Evolutionary conservation across 2,888 invertebrate genomes (phyloP).

Genomic region (Leucoma salicis): DNA sequence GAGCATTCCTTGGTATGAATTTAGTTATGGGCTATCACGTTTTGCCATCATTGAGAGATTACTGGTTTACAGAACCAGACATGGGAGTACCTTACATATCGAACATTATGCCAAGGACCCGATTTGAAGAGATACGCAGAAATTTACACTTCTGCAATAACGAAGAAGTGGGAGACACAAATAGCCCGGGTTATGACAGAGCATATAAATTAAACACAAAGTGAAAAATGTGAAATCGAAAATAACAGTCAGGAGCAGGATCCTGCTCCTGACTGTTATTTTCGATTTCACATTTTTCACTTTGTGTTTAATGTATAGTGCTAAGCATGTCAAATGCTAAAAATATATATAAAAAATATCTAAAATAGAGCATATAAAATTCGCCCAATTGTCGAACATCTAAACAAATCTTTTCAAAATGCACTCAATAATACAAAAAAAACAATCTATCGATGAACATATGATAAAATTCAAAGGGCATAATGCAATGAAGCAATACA

Average conservation of each 20-base stretch:
- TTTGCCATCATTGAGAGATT: slow-evolving; percentile 20
- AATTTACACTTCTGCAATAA: background rate
- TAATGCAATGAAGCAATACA: slow-evolving; percentile 27
- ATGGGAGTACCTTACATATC: slow-evolving; percentile 26
- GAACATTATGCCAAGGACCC: slow-evolving; percentile 2
- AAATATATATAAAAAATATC: too few relatives aligned
- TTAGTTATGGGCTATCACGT: too few relatives aligned
- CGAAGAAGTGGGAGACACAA: background rate
- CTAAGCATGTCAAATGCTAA: too few relatives aligned
- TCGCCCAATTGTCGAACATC: background rate
- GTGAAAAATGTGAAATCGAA: too few relatives aligned
- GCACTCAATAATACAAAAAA: background rate
- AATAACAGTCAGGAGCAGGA: too few relatives aligned
- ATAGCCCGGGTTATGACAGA: background rate
- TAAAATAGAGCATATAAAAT: background rate
- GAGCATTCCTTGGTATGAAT: slow-evolving; percentile 1
- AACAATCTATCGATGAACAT: slow-evolving; percentile 16
- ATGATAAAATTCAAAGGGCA: slow-evolving; percentile 28
- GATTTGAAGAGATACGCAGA: background rate
- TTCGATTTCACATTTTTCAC: too few relatives aligned
- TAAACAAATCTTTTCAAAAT: background rate
- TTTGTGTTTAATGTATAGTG: too few relatives aligned
- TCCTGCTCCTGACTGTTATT: too few relatives aligned
- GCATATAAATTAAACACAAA: too few relatives aligned
- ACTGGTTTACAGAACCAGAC: slow-evolving; percentile 29